These are phyloP conservation scores for Lontra canadensis DNA, from an alignment of 2,113 vertebrate species.

Conservation along the genomic window DNA sequence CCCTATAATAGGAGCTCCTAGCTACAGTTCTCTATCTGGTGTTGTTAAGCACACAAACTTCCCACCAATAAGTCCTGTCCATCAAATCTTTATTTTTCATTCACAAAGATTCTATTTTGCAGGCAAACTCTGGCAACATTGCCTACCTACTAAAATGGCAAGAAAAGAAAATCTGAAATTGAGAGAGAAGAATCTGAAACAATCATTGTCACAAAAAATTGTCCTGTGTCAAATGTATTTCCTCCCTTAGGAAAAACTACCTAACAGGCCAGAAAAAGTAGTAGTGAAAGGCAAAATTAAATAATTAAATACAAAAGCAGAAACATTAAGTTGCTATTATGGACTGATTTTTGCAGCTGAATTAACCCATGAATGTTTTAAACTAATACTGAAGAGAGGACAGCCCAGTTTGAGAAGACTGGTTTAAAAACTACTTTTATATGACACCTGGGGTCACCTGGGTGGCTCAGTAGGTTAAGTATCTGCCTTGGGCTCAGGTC, in stretches of 20 bases:
- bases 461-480: no score
- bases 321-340: background rate
- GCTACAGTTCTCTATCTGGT: background rate
- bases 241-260: background rate
- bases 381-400: background rate
- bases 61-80: background rate
- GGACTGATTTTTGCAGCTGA: background rate
- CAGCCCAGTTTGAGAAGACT: background rate
- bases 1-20: background rate
- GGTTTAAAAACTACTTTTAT: background rate
- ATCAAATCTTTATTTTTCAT: background rate
- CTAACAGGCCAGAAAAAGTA: background rate
- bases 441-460: background rate
- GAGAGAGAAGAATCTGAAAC: background rate
- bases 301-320: background rate
- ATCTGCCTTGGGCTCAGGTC: no score
- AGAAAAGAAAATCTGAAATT: slow-evolving; percentile 33
- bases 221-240: background rate
- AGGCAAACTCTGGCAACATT: background rate
- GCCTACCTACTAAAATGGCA: background rate
- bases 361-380: background rate
- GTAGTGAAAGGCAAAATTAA: background rate
- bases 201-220: slow-evolving; percentile 6
- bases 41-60: background rate
- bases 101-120: background rate